phyloP scores from a whole-genome alignment of 2,888 invertebrate genomes.

The Hyppa rectilinea region DNA sequence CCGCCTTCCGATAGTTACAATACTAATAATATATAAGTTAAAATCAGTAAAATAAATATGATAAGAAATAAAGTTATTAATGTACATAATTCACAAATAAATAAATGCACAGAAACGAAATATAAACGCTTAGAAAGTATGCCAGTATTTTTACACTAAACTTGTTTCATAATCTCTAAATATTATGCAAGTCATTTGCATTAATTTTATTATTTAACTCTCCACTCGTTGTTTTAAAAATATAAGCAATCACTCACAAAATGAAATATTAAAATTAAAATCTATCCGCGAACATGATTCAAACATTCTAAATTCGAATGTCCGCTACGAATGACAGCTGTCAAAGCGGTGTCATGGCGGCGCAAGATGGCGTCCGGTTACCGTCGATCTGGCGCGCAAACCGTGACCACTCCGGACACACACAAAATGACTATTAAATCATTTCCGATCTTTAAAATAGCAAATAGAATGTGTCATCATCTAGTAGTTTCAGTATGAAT shows the following conservation, averaged over 20 bases:
- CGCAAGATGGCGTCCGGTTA: constrained; percentile 89
- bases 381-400: constrained; percentile 82
- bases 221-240: constrained; percentile 8
- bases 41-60: too few species aligned
- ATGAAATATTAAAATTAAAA: constrained; percentile 62
- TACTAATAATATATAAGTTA: too few species aligned
- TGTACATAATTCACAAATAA: too few species aligned
- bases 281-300: constrained; percentile 76
- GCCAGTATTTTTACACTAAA: not conserved
- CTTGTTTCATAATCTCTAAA: not conserved
- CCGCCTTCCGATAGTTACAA: constrained; percentile 65
- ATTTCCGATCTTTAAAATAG: constrained; percentile 86
- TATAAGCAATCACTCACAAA: constrained; percentile 49
- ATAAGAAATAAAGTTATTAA: too few species aligned
- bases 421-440: constrained; percentile 83
- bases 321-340: constrained; percentile 88
- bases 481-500: constrained; percentile 53
- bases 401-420: constrained; percentile 77
- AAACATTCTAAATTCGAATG: constrained; percentile 87
- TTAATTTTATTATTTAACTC: not conserved
- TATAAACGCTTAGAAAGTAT: too few species aligned
- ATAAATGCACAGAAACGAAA: too few species aligned
- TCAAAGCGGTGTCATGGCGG: constrained; percentile 87
- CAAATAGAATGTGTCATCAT: constrained; percentile 70
- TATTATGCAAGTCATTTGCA: not conserved